A percentile compares a stretch with the other conserved stretches of the same genome.
Conservation (phyloP, 2,797 vertebrate species). For the Microctenopoma lineatum region DNA sequence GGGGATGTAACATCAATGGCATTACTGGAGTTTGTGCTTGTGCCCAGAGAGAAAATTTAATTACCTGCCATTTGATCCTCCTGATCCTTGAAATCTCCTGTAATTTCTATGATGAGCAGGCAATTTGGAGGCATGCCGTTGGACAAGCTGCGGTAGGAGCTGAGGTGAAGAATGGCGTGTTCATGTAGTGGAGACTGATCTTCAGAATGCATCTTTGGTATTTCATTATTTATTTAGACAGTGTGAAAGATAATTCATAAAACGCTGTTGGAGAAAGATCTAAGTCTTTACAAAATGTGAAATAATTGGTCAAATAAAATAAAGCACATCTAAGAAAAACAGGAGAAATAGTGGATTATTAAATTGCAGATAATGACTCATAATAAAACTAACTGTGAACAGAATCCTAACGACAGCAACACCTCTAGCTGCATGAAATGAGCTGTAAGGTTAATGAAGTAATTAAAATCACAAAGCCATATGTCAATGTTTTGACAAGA, state of each 20-base stretch:
- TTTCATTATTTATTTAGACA: neutral
- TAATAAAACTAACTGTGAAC: constrained; percentile 4
- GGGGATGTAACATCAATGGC: constrained; percentile 52
- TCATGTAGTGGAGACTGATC: neutral
- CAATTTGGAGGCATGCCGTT: constrained; percentile 33
- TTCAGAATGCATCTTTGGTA: neutral
- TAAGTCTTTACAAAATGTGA: neutral
- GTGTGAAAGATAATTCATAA: neutral
- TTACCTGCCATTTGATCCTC: constrained; percentile 55
- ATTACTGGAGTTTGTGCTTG: constrained; percentile 5
- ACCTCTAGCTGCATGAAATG: constrained; percentile 1
- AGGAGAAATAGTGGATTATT: neutral
- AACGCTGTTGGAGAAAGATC: neutral
- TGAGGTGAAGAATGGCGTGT: constrained; percentile 9
- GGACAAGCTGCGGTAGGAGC: constrained; percentile 13
- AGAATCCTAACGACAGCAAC: constrained; percentile 26
- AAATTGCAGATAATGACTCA: neutral
- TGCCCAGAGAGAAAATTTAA: constrained; percentile 39
- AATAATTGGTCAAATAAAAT: neutral
- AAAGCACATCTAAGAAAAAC: neutral
- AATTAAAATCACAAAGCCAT: constrained; percentile 36
- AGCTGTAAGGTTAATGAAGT: constrained; percentile 44
- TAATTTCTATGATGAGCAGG: constrained; percentile 43
- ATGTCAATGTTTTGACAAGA: constrained; percentile 15
- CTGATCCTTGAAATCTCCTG: constrained; percentile 34